Percentiles rank a stretch among this genome's conserved stretches.
These are phyloP conservation scores for Agrochola circellaris DNA, from an alignment of 2,888 invertebrate genomes.

Conservation along the genomic window DNA sequence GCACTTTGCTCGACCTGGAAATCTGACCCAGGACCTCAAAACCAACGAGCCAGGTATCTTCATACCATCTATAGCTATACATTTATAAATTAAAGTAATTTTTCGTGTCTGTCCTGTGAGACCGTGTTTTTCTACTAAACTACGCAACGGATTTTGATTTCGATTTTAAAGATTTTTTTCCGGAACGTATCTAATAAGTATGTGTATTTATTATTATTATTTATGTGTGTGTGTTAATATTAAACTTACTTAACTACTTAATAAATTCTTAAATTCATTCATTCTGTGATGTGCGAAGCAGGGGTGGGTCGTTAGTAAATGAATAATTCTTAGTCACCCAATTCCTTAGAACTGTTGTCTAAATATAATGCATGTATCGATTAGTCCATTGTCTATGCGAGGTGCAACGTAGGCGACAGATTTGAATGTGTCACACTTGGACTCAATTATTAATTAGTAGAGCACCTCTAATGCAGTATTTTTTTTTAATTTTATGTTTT, in stretches of 20 bases:
- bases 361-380: constrained; percentile 47
- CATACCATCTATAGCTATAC: neutral
- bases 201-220: too few relatives aligned
- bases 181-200: too few relatives aligned
- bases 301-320: neutral
- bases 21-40: too few relatives aligned
- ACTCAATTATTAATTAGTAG: neutral
- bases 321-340: neutral
- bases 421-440: neutral
- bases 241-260: neutral
- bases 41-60: too few relatives aligned
- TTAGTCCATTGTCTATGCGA: neutral
- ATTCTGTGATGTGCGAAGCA: too few relatives aligned
- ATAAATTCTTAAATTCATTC: too few relatives aligned
- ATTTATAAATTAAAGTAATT: neutral
- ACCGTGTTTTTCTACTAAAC: neutral
- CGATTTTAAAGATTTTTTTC: too few relatives aligned
- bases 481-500: neutral
- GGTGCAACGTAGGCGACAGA: neutral
- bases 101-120: neutral
- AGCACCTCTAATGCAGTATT: neutral
- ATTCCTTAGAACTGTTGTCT: constrained; percentile 30
- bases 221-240: neutral
- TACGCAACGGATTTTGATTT: neutral
- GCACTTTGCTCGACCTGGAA: too few relatives aligned